Evolutionary conservation across 2,113 vertebrate genomes (phyloP), one percentile per base, ranked within the genome.

Genomic region (Heterotis niloticus): DNA sequence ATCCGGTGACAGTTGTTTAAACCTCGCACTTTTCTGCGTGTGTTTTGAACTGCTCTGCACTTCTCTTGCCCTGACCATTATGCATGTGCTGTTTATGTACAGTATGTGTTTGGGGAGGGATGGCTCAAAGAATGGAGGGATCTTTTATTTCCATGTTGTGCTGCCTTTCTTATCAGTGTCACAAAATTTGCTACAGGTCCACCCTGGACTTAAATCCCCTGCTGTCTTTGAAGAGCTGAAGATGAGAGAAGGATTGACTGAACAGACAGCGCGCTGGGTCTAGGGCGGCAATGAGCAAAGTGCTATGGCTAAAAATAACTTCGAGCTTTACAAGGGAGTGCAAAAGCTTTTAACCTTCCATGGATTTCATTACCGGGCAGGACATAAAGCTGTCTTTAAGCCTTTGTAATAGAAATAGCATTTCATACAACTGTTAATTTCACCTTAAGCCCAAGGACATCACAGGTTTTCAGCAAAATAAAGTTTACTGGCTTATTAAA

Each of bases 401-500:
- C 79, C 77, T 60, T 76, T 77, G 79, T 85, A 84, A 87, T 84
- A 82, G 84, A 87, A 88, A 87, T 81, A 79, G 85, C 82, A 78
- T 85, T 86, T 86, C 87, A 89, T 81, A 28, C 78, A 79, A 86
- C 83, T 84, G 79, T 87, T 88, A 89, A 87, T 85, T 73, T 69
- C 54, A 76, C 77, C 80, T 83, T 81, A 78, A 87, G 74, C 80
- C 81, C 78, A 85, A 87, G 82, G 85, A 81, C 83, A 81, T 85
- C 51, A 70, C 82, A 88, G 79, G 75, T 77, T 84, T 81, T 88
- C 78, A 81, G 85, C 83, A 81, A n/a, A 86, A 86, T 87, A 83
- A 81, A 44, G 34, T 88, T 88, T 89, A 86, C 88, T 88, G 85
- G 84, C 82, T 85, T 84, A 87, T 88, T 86, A 88, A 89, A 87